phyloP scores from a whole-genome alignment of 2,797 vertebrate species.

The Coreius guichenoti region DNA sequence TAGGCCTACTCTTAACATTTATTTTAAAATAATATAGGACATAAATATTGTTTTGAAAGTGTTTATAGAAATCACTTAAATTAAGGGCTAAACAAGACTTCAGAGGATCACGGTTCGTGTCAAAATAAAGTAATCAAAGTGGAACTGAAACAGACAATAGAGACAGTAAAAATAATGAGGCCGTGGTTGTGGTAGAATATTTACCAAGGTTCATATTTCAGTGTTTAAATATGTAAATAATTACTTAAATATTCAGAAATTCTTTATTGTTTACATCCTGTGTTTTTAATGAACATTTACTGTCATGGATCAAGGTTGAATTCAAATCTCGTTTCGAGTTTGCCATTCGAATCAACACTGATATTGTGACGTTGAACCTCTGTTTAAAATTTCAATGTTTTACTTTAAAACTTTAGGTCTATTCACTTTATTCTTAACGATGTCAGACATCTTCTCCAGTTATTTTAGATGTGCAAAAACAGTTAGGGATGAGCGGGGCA shows the following conservation, averaged over 20 bases:
- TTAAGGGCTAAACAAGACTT: too few relatives aligned
- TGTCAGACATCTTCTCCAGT: too few relatives aligned
- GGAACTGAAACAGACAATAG: neutral
- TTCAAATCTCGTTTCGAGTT: too few relatives aligned
- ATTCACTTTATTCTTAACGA: too few relatives aligned
- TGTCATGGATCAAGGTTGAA: neutral
- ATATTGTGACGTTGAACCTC: neutral
- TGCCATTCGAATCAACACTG: neutral
- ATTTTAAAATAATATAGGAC: too few relatives aligned
- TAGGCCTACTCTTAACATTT: too few relatives aligned
- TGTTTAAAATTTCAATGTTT: neutral
- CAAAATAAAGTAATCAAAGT: conserved; percentile 38
- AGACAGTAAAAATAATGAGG: neutral
- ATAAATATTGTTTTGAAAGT: too few relatives aligned
- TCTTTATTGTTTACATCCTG: neutral
- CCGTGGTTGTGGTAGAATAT: neutral
- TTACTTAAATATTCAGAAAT: neutral
- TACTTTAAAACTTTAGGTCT: too few relatives aligned
- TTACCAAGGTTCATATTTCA: neutral
- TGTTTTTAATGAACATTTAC: neutral
- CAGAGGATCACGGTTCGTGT: too few relatives aligned
- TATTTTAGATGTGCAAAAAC: too few relatives aligned
- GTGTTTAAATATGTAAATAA: neutral
- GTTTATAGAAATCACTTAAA: too few relatives aligned
- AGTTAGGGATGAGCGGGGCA: too few relatives aligned